Evolutionary conservation across 2,888 invertebrate species (phyloP).

Genomic region (Ochropleura plecta): DNA sequence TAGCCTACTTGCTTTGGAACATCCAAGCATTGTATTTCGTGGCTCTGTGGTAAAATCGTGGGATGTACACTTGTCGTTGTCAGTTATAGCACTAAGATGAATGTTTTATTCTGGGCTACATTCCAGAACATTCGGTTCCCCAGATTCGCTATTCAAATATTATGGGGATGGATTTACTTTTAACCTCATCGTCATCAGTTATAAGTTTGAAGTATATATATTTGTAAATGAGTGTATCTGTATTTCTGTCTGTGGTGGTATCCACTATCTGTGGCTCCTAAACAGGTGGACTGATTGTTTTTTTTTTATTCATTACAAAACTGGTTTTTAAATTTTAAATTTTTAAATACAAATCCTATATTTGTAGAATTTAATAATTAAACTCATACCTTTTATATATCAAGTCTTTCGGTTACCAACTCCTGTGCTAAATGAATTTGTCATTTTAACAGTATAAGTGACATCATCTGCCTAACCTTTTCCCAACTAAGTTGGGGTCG

Average conservation of each 20-base stretch:
- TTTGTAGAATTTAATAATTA: not conserved
- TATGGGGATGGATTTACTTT: not conserved
- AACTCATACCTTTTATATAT: not conserved
- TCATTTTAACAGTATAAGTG: too few species aligned
- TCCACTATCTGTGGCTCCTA: too few species aligned
- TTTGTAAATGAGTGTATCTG: too few species aligned
- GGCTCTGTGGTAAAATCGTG: conserved; percentile 52
- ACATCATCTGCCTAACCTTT: too few species aligned
- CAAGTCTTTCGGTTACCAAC: too few species aligned
- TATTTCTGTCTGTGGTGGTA: too few species aligned
- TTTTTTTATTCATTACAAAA: not conserved
- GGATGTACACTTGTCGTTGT: conserved; percentile 75
- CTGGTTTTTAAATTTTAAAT: not conserved
- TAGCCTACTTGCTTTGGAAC: not conserved
- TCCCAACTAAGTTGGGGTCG: too few species aligned
- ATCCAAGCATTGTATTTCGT: conserved; percentile 36
- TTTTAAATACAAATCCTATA: not conserved
- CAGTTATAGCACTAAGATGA: conserved; percentile 78
- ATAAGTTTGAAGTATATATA: too few species aligned
- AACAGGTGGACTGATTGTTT: not conserved
- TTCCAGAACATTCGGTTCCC: conserved; percentile 66
- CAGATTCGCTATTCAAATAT: conserved; percentile 38
- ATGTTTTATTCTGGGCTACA: conserved; percentile 75
- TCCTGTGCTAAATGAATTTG: too few species aligned
- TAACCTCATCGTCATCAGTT: too few species aligned